Conservation (phyloP, 1,140 invertebrate species). For the Drosophila quadrilineata region DNA sequence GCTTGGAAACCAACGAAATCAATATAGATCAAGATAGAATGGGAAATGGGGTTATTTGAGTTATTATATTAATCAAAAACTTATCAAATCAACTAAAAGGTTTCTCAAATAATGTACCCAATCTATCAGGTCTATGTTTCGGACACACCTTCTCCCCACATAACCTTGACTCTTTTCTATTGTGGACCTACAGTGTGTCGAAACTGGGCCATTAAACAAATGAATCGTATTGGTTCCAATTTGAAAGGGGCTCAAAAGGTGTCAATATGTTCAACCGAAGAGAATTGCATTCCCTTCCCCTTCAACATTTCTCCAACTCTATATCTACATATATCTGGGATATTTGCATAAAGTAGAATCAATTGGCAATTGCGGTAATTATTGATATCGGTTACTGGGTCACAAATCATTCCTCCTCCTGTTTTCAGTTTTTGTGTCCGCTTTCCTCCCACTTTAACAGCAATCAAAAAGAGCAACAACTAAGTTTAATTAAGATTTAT, state of each 20-base stretch:
- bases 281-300: no score
- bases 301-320: neutral
- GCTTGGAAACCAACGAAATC: no score
- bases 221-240: conserved; percentile 48
- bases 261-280: conserved; percentile 11
- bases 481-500: conserved; percentile 59
- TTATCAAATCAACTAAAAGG: no score
- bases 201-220: conserved; percentile 18
- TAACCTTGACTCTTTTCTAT: conserved; percentile 38
- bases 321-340: neutral
- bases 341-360: conserved; percentile 23
- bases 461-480: conserved; percentile 31
- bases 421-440: no score
- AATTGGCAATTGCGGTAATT: conserved; percentile 38
- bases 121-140: no score
- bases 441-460: no score
- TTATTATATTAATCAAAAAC: no score
- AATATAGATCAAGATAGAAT: no score
- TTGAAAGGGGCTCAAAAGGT: conserved; percentile 33
- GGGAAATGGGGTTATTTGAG: no score
- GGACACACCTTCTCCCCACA: conserved; percentile 13
- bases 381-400: conserved; percentile 39
- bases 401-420: no score
- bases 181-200: no score
- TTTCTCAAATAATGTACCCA: no score